These are phyloP conservation scores for Tyrophagus putrescentiae DNA, from an alignment of 1,140 invertebrate species.

Conservation along the genomic window DNA sequence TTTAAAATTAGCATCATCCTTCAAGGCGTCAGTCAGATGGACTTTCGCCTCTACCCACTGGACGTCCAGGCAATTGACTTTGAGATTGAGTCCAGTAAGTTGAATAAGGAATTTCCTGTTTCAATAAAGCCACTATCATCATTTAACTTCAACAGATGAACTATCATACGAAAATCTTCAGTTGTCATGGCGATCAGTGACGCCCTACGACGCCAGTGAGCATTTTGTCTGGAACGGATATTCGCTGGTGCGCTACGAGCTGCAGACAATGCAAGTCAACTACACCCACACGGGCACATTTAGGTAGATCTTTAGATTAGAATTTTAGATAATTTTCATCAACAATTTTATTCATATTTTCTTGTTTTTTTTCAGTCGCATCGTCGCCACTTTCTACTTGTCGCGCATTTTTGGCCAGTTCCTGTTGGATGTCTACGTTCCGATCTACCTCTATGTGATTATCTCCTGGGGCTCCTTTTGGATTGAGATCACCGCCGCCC, in stretches of 20 bases:
- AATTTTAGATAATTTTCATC: no score
- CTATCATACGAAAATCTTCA: constrained; percentile 46
- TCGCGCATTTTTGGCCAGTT: constrained; percentile 10
- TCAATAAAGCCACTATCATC: not conserved
- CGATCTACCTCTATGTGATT: constrained; percentile 29
- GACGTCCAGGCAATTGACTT: constrained; percentile 45
- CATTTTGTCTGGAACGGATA: constrained; percentile 29
- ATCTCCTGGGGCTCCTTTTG: constrained; percentile 31
- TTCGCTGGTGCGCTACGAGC: constrained; percentile 17
- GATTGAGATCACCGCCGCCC: constrained; percentile 29
- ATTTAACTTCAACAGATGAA: constrained; percentile 34
- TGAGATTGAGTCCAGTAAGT: constrained; percentile 44
- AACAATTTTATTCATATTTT: no score
- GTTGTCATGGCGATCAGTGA: constrained; percentile 53
- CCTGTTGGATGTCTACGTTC: constrained; percentile 29
- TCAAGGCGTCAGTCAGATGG: not conserved
- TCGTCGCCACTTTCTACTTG: not conserved
- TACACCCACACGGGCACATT: constrained; percentile 31
- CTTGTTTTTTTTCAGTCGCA: no score
- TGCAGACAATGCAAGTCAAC: not conserved
- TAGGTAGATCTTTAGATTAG: no score
- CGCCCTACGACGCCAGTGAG: constrained; percentile 52
- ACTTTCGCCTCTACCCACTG: constrained; percentile 36
- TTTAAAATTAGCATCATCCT: constrained; percentile 1
- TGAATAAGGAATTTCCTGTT: constrained; percentile 10